phyloP scores from a whole-genome alignment of 1,140 invertebrate species.

The Drosophila pruinosa region DNA sequence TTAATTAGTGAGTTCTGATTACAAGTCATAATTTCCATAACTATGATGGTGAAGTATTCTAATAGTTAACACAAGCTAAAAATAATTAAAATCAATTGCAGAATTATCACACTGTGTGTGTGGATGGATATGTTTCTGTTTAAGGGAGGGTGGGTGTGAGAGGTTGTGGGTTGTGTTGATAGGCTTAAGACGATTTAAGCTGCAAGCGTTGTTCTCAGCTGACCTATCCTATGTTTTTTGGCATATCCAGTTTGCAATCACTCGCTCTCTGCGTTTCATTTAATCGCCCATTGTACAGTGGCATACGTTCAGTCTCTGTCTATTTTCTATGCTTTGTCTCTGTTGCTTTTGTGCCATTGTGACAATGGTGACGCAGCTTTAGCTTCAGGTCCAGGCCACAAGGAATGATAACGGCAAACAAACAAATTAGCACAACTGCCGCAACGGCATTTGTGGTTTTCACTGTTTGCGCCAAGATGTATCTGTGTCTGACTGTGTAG shows the following conservation, averaged over 20 bases:
- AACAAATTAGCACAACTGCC: slow-evolving; percentile 81
- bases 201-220: slow-evolving; percentile 14
- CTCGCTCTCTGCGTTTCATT: too few species aligned
- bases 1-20: not conserved
- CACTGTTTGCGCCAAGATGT: slow-evolving; percentile 21
- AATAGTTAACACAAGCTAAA: not conserved
- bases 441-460: slow-evolving; percentile 74
- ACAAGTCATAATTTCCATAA: not conserved
- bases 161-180: too few species aligned
- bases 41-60: not conserved
- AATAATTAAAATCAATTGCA: not conserved
- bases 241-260: slow-evolving; percentile 5
- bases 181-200: slow-evolving; percentile 19
- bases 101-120: not conserved
- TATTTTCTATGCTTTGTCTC: not conserved
- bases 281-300: too few species aligned
- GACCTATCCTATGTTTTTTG: slow-evolving; percentile 14
- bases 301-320: slow-evolving; percentile 37
- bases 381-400: slow-evolving; percentile 50
- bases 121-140: not conserved
- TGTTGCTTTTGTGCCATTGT: slow-evolving; percentile 46
- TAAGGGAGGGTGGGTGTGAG: not conserved
- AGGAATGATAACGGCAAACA: slow-evolving; percentile 78
- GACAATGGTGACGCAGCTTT: slow-evolving; percentile 67
- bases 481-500: slow-evolving; percentile 5